Percentiles rank a stretch among this genome's conserved stretches.
Evolutionary conservation across 2,113 vertebrate genomes (phyloP).

Genomic region (Chaetodon auriga): DNA sequence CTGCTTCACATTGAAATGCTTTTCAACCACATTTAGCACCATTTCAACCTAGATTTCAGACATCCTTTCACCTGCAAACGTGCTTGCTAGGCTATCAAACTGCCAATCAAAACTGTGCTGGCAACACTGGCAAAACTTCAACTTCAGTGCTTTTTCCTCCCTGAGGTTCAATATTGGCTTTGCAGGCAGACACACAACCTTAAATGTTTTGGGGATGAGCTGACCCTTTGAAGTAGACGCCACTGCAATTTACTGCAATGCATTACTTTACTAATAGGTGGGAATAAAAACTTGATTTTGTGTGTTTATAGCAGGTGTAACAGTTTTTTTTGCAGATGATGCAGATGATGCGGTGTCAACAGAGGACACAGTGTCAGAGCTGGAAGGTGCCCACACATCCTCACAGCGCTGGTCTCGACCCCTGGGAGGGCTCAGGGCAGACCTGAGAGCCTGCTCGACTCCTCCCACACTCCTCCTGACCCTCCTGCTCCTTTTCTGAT

Average conservation of each 20-base stretch:
- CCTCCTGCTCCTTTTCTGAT: slow-evolving; percentile 36
- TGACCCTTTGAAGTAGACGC: background rate
- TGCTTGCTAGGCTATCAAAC: background rate
- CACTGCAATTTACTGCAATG: background rate
- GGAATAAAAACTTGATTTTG: background rate
- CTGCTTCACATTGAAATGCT: background rate
- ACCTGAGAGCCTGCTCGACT: slow-evolving; percentile 24
- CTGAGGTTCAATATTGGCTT: background rate
- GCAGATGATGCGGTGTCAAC: background rate
- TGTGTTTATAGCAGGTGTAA: background rate
- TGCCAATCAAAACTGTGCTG: background rate
- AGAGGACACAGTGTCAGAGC: background rate
- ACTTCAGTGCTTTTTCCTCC: background rate
- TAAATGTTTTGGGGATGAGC: background rate
- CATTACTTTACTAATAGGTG: background rate
- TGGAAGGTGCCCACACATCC: slow-evolving; percentile 13
- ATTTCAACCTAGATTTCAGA: background rate
- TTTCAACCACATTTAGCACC: background rate
- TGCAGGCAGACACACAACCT: background rate
- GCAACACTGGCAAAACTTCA: background rate
- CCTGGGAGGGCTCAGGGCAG: background rate
- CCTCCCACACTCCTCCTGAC: slow-evolving; percentile 25
- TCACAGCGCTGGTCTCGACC: background rate
- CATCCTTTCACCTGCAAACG: background rate
- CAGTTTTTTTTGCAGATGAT: background rate